Evolutionary conservation across 2,113 vertebrate genomes (phyloP).

Genomic region (Percina caprodes): DNA sequence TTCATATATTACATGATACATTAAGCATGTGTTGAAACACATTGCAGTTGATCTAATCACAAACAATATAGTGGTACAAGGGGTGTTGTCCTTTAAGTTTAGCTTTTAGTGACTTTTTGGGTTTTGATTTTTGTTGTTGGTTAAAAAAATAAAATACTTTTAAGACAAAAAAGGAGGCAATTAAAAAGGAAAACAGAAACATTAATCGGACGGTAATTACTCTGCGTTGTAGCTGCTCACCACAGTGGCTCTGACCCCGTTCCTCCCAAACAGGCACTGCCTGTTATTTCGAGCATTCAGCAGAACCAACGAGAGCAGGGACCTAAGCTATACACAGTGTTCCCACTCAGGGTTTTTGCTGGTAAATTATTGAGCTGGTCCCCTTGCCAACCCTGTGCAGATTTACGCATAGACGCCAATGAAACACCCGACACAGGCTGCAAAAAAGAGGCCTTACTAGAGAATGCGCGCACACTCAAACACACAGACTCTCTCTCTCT

Average conservation of each 20-base stretch:
- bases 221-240: background rate
- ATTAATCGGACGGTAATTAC: conserved; percentile 16
- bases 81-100: too few species aligned
- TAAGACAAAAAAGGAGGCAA: background rate
- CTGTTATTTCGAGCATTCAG: conserved; percentile 16
- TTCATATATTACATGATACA: too few species aligned
- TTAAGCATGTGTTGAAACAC: too few species aligned
- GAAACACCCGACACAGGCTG: background rate
- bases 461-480: conserved; percentile 1
- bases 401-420: conserved; percentile 11
- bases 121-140: too few species aligned
- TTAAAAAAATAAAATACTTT: too few species aligned
- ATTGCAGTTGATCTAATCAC: too few species aligned
- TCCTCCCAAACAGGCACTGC: conserved; percentile 31
- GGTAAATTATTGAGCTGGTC: conserved; percentile 22
- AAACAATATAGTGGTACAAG: too few species aligned
- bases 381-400: conserved; percentile 33
- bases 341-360: conserved; percentile 45
- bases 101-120: too few species aligned
- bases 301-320: conserved; percentile 28
- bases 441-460: too few species aligned
- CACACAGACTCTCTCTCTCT: background rate
- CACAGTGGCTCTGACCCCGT: background rate
- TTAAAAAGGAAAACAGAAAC: conserved; percentile 15
- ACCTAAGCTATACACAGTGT: conserved; percentile 41